A percentile compares a stretch with the other conserved stretches of the same genome.
These are phyloP conservation scores for Ivindomyrus marchei DNA, from an alignment of 2,113 vertebrate species.

Conservation along the genomic window DNA sequence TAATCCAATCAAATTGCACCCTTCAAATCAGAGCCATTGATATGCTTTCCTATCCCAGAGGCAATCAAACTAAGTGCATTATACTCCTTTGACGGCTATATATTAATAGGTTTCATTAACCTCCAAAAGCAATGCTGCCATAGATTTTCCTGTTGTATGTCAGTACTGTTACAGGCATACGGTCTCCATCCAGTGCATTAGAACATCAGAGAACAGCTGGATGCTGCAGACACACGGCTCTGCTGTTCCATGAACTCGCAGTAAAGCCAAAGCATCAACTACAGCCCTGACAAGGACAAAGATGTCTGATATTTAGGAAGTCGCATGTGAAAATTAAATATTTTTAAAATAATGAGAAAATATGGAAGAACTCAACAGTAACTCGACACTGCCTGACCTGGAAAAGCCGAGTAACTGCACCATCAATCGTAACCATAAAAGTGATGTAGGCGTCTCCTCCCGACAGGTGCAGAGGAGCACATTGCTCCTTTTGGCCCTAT, in stretches of 20 bases:
- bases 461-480: neutral
- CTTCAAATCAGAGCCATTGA: neutral
- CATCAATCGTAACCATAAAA: neutral
- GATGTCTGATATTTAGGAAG: neutral
- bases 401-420: neutral
- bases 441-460: neutral
- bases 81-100: neutral
- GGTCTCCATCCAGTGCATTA: neutral
- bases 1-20: neutral
- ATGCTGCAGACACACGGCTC: neutral
- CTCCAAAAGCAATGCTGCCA: neutral
- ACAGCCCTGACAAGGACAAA: neutral
- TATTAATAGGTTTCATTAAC: neutral
- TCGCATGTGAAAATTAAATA: no score
- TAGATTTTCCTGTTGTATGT: neutral
- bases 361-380: neutral
- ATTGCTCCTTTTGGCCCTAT: neutral
- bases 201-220: neutral
- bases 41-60: neutral
- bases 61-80: neutral
- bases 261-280: neutral
- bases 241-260: neutral
- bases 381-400: neutral
- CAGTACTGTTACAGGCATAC: neutral
- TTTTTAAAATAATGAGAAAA: neutral